Conservation (phyloP, 2,797 vertebrate genomes). For the Tiaroga cobitis region DNA sequence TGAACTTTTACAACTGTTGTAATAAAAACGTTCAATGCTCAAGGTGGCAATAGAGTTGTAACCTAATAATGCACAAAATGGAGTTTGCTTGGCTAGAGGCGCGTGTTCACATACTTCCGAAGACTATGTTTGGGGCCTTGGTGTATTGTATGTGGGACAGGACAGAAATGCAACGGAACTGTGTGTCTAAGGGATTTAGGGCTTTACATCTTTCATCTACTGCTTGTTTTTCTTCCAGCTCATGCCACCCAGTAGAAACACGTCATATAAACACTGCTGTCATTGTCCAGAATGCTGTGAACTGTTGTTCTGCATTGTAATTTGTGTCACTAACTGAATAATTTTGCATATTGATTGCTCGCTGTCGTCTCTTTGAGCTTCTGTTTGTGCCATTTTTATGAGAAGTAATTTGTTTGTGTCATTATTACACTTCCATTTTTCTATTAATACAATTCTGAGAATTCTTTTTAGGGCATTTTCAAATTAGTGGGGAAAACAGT, state of each 20-base stretch:
- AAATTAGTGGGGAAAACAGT: background rate
- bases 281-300: slow-evolving; percentile 59
- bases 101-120: background rate
- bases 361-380: background rate
- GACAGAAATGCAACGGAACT: background rate
- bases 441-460: slow-evolving; percentile 8
- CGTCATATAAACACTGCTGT: slow-evolving; percentile 25
- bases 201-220: slow-evolving; percentile 55
- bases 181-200: slow-evolving; percentile 20
- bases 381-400: background rate
- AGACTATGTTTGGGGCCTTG: background rate
- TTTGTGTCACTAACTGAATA: slow-evolving; percentile 33
- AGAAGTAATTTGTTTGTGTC: slow-evolving; percentile 22
- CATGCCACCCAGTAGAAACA: slow-evolving; percentile 68
- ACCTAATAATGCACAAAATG: background rate
- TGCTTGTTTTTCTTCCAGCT: slow-evolving; percentile 56
- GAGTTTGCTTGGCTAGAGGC: background rate
- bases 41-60: background rate
- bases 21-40: background rate
- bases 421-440: slow-evolving; percentile 32
- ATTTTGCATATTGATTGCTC: slow-evolving; percentile 19
- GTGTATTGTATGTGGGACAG: slow-evolving; percentile 8
- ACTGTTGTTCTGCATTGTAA: slow-evolving; percentile 45
- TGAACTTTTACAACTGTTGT: background rate
- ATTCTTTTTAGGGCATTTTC: background rate